phyloP scores from a whole-genome alignment of 2,888 invertebrate genomes.

The Neoitamus cyanurus region DNA sequence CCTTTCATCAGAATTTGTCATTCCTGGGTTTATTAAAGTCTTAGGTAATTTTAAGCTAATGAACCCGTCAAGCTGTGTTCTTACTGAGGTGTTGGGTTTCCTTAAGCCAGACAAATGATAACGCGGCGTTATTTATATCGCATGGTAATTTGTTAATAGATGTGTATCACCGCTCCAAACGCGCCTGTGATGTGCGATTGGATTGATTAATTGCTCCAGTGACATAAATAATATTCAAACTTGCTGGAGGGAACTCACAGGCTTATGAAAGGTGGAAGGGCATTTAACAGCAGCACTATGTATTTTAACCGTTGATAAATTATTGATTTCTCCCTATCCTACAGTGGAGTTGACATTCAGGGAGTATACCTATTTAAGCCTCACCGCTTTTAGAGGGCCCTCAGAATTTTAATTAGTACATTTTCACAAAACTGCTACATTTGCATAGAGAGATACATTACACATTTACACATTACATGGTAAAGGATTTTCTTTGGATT shows the following conservation, averaged over 20 bases:
- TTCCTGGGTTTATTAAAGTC: neutral
- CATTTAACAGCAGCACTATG: neutral
- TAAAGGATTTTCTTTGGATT: no score
- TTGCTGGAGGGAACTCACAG: neutral
- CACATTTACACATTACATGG: no score
- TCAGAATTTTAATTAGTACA: neutral
- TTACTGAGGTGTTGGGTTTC: neutral
- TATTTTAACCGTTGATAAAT: neutral
- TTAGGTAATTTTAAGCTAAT: neutral
- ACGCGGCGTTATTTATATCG: neutral
- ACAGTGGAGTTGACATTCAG: neutral
- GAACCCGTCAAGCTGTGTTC: neutral
- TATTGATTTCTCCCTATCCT: neutral
- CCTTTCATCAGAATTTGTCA: slow-evolving; percentile 1
- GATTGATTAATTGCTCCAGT: neutral
- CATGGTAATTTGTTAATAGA: neutral
- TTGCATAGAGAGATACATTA: neutral
- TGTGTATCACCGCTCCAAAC: neutral
- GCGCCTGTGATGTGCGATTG: neutral
- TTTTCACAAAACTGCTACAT: neutral
- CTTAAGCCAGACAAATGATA: slow-evolving; percentile 1
- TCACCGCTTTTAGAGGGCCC: neutral
- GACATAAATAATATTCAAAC: neutral
- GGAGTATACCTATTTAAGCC: neutral
- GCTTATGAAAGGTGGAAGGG: neutral